Base-by-base conservation (phyloP, 2,113 vertebrate genomes). In the Cyanistes caeruleus region DNA sequence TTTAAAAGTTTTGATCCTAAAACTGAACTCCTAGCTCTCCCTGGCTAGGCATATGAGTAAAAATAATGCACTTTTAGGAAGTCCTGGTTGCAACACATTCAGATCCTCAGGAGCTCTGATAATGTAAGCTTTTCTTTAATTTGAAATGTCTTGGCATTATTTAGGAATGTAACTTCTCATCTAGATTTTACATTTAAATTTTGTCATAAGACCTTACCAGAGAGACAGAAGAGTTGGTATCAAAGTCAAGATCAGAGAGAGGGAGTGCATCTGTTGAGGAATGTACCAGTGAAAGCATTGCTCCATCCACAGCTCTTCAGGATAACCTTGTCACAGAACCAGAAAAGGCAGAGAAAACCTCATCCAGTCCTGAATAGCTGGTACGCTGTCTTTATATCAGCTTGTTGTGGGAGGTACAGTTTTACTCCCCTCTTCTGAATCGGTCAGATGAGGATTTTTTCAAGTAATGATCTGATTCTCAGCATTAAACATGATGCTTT, bases 321-420 rank as follows among this genome's bases (percentile, higher is more conserved):
- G 79, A 55, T 88, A 69, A 92, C 92, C 63, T 51, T 79, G 62
- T 79, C 88, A 88, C 49, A 88, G 84, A 94, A 91, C 90, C 33
- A 27, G 83, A 90, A 92, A 62, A 80, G 85, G 72, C 15, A 3
- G 70, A 73, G 43, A 39, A 74, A 95, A 68, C 51, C 44, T 79
- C 48, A 37, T 77, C 28, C 23, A 77, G n/a, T 92, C 70, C 37
- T 46, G 85, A 83, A 76, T n/a, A 88, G 59, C 63, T 77, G 58
- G 49, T 83, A 85, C 58, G 28, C 52, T 79, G 58, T 44, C 67
- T 78, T 82, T 68, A 5, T 51, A 68, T 43, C 20, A 31, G 30
- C 58, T 73, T 43, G 8, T 41, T 74, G 39, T 91, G 64, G 56
- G 70, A 90, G 59, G 72, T 76, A 20, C 35, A 39, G 52, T 49